Evolutionary conservation across 2,113 vertebrate genomes (phyloP).

Genomic region (Electrona antarctica): DNA sequence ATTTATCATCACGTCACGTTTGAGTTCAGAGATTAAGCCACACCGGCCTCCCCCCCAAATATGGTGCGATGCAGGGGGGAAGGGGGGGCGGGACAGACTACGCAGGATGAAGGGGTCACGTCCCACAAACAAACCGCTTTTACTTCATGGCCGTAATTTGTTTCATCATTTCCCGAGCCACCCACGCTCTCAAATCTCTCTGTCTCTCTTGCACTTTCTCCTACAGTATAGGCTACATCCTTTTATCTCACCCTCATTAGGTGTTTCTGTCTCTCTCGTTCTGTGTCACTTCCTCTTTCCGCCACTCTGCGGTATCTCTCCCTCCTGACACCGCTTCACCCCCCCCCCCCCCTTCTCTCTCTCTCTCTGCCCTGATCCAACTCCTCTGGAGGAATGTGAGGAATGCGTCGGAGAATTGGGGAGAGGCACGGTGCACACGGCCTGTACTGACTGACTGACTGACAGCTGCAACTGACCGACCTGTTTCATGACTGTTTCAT

Average conservation of each 20-base stretch:
- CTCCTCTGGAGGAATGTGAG: slow-evolving; percentile 47
- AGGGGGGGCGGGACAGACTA: slow-evolving; percentile 4
- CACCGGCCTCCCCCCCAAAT: too few relatives aligned
- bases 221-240: too few relatives aligned
- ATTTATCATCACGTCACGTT: too few relatives aligned
- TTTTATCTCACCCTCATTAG: not conserved
- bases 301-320: slow-evolving; percentile 24
- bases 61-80: slow-evolving; percentile 20
- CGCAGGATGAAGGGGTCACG: not conserved
- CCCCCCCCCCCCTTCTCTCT: not conserved
- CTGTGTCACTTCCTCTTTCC: not conserved
- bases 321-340: not conserved
- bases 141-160: slow-evolving; percentile 6
- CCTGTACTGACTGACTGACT: too few relatives aligned
- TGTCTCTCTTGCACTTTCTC: not conserved
- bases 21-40: too few relatives aligned
- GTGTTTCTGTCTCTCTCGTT: too few relatives aligned
- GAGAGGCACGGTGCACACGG: not conserved
- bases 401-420: slow-evolving; percentile 53
- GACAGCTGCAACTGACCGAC: slow-evolving; percentile 12
- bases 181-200: slow-evolving; percentile 55
- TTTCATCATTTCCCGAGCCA: slow-evolving; percentile 61
- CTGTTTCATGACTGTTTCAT: not conserved
- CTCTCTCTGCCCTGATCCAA: not conserved
- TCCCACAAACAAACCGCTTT: slow-evolving; percentile 35